Conservation (phyloP, 1,140 invertebrate genomes). For the Platyscapa corneri region DNA sequence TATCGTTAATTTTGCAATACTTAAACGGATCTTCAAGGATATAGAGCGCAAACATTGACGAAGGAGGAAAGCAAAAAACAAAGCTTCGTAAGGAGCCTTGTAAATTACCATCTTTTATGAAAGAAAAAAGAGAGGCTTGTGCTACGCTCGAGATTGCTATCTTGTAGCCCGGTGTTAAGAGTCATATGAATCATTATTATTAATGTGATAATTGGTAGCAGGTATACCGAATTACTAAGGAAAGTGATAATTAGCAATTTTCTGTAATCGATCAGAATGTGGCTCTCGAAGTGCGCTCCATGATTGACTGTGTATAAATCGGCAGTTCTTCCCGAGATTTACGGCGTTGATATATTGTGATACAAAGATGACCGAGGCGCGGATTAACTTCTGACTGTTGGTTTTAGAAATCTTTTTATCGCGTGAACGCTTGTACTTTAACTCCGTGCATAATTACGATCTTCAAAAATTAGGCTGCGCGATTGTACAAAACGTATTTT, state of each 20-base stretch:
- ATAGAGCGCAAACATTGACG: conserved; percentile 31
- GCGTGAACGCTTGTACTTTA: background rate
- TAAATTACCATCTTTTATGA: conserved; percentile 51
- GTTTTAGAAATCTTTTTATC: background rate
- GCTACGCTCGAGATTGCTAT: conserved; percentile 43
- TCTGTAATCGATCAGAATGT: conserved; percentile 50
- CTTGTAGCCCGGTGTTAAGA: conserved; percentile 50
- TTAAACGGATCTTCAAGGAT: conserved; percentile 29
- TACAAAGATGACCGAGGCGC: background rate
- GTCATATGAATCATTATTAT: conserved; percentile 52
- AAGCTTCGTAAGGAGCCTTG: conserved; percentile 40
- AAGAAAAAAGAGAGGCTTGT: conserved; percentile 29
- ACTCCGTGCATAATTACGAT: background rate
- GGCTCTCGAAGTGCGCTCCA: conserved; percentile 25
- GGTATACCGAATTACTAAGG: conserved; percentile 49
- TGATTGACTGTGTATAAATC: conserved; percentile 29
- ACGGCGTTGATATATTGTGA: conserved; percentile 35
- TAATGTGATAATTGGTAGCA: conserved; percentile 53
- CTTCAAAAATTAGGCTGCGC: background rate
- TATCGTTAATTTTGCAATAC: conserved; percentile 21
- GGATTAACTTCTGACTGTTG: conserved; percentile 11
- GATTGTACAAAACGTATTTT: background rate
- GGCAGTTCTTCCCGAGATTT: conserved; percentile 27
- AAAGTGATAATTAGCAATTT: conserved; percentile 54
- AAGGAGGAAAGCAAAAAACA: conserved; percentile 27